Conservation (phyloP, 2,797 vertebrate genomes). For the Falco columbarius region DNA sequence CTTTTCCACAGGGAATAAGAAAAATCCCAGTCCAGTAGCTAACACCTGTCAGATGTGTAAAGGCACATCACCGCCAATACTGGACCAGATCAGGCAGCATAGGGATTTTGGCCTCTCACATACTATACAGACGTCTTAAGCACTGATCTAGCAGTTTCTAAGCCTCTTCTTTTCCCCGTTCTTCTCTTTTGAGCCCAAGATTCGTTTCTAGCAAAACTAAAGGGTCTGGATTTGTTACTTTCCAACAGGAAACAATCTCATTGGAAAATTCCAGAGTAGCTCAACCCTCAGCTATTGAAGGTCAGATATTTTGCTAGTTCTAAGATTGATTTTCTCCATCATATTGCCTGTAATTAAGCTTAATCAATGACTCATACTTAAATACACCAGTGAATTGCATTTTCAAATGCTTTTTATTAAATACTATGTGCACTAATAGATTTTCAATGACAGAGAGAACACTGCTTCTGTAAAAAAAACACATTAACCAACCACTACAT, state of each 20-base stretch:
- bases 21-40: background rate
- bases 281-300: constrained; percentile 2
- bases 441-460: constrained; percentile 21
- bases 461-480: background rate
- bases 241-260: background rate
- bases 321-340: constrained; percentile 35
- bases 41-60: background rate
- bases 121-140: background rate
- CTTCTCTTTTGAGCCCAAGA: background rate
- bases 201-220: background rate
- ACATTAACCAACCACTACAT: background rate
- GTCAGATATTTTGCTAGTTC: constrained; percentile 27
- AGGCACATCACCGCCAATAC: background rate
- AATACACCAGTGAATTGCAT: constrained; percentile 7
- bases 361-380: constrained; percentile 57
- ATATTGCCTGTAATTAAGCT: constrained; percentile 42
- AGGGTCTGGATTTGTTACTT: background rate
- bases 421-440: constrained; percentile 2
- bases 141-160: background rate
- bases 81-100: background rate
- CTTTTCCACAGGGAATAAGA: background rate
- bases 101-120: background rate
- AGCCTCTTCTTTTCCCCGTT: background rate
- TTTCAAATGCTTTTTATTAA: constrained; percentile 51
- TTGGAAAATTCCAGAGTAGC: constrained; percentile 28